Evolutionary conservation across 2,113 vertebrate genomes (phyloP).

Genomic region (Lophotis ruficrista): DNA sequence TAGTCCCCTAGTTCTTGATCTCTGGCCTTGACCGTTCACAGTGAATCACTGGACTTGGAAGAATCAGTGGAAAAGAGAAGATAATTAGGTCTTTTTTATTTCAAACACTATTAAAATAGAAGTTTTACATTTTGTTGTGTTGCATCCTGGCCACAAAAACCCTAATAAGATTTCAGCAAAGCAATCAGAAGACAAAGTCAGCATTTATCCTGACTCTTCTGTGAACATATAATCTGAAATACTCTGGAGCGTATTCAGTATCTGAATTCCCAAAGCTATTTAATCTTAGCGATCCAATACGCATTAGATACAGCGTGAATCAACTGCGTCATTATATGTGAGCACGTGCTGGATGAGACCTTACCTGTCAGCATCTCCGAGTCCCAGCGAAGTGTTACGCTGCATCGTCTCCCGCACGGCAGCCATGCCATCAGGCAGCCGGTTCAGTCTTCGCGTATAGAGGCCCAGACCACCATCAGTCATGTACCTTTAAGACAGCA

Average conservation of each 20-base stretch:
- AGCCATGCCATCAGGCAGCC: slow-evolving; percentile 93
- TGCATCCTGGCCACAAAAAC: background rate
- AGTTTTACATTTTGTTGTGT: background rate
- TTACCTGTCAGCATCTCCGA: slow-evolving; percentile 96
- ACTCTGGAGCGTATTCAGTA: fast-evolving
- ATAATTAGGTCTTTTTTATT: background rate
- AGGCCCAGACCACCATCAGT: slow-evolving; percentile 94
- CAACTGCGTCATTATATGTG: fast-evolving
- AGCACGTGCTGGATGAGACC: background rate
- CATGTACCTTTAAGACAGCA: slow-evolving; percentile 85
- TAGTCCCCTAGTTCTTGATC: background rate
- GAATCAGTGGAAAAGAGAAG: background rate
- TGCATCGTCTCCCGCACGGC: slow-evolving; percentile 91
- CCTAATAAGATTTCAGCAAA: background rate
- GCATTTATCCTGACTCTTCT: background rate
- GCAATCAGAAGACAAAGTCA: background rate
- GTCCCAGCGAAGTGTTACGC: slow-evolving; percentile 83
- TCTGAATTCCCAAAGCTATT: background rate
- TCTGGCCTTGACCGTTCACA: background rate
- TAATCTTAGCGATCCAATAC: background rate
- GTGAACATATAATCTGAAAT: fast-evolving
- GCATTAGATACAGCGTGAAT: background rate
- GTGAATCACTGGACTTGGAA: background rate
- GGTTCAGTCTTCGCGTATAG: slow-evolving; percentile 90
- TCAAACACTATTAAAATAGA: background rate